Percentiles rank a stretch among this genome's conserved stretches.
Conservation (phyloP, 2,888 invertebrate genomes). For the Ormyrus thymus region DNA sequence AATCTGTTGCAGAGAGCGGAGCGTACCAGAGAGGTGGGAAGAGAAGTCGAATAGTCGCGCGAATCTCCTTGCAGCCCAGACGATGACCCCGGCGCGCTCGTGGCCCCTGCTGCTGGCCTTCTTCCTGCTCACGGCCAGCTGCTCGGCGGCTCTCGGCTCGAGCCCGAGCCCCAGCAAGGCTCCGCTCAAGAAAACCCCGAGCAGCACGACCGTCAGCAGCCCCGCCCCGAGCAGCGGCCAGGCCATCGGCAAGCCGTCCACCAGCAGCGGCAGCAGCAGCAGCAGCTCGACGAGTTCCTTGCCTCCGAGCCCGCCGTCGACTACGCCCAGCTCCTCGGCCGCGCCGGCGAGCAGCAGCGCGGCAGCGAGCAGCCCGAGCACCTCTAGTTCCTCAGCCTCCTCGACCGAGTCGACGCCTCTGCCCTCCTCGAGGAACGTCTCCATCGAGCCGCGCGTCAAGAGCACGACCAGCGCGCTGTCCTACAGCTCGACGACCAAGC, state of each 20-base stretch:
- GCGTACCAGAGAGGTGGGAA: conserved; percentile 13
- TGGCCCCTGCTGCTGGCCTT: not conserved
- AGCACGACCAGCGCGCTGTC: conserved; percentile 46
- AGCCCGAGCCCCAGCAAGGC: conserved; percentile 17
- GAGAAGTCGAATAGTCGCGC: not conserved
- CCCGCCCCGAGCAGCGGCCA: conserved; percentile 22
- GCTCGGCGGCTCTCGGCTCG: conserved; percentile 3
- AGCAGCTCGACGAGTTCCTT: conserved; percentile 55
- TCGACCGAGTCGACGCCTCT: conserved; percentile 53
- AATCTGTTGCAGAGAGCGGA: conserved; percentile 27
- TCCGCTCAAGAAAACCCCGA: conserved; percentile 16
- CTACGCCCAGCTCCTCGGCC: conserved; percentile 58
- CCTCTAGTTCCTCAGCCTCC: conserved; percentile 16
- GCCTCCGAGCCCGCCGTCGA: conserved; percentile 59
- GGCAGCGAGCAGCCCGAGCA: conserved; percentile 1
- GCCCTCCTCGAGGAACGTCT: conserved; percentile 64
- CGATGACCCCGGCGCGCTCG: too few relatives aligned
- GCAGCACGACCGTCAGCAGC: not conserved
- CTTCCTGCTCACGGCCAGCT: conserved; percentile 19
- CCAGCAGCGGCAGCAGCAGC: conserved; percentile 50
- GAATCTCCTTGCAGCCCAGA: not conserved
- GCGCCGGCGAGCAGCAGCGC: conserved; percentile 59
- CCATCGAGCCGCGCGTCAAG: conserved; percentile 59
- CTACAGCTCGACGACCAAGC: conserved; percentile 65
- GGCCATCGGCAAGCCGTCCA: conserved; percentile 54